These are phyloP conservation scores for Bombus fervidus DNA, from an alignment of 1,140 invertebrate genomes.

Conservation along the genomic window DNA sequence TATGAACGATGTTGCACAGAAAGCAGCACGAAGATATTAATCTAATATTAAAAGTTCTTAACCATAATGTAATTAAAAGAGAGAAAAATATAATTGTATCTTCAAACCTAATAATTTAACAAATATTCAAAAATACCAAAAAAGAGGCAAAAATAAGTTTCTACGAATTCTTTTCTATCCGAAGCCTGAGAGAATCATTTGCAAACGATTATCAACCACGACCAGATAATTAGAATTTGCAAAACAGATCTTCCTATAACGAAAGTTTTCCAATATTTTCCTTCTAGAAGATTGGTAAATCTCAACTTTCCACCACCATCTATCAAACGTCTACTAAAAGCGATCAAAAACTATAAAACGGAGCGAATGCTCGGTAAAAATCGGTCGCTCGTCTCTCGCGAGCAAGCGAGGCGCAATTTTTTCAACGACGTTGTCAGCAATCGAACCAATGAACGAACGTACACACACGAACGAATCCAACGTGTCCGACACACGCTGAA, in stretches of 20 bases:
- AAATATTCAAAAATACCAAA: not conserved
- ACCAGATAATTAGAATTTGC: too few species aligned
- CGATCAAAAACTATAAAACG: not conserved
- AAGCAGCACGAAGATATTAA: too few species aligned
- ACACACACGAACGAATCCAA: not conserved
- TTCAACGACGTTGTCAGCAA: slow-evolving; percentile 47
- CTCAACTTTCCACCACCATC: not conserved
- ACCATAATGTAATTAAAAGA: too few species aligned
- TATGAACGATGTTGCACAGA: too few species aligned
- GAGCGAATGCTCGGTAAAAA: not conserved
- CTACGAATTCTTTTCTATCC: too few species aligned
- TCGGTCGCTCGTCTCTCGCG: not conserved
- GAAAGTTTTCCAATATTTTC: too few species aligned
- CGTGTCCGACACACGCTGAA: slow-evolving; percentile 28
- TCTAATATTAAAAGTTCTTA: not conserved
- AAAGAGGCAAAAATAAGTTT: too few species aligned
- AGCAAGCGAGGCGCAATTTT: slow-evolving; percentile 19
- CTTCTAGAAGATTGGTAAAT: too few species aligned
- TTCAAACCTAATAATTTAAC: not conserved
- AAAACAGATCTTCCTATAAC: too few species aligned
- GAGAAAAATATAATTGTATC: not conserved
- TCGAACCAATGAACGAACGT: slow-evolving; percentile 52
- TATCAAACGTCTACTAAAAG: not conserved
- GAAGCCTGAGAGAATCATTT: too few species aligned
- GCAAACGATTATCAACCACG: too few species aligned